Percentiles rank a stretch among this genome's conserved stretches.
Conservation (phyloP, 1,140 invertebrate genomes). For the Pseudachorutes palmiensis region DNA sequence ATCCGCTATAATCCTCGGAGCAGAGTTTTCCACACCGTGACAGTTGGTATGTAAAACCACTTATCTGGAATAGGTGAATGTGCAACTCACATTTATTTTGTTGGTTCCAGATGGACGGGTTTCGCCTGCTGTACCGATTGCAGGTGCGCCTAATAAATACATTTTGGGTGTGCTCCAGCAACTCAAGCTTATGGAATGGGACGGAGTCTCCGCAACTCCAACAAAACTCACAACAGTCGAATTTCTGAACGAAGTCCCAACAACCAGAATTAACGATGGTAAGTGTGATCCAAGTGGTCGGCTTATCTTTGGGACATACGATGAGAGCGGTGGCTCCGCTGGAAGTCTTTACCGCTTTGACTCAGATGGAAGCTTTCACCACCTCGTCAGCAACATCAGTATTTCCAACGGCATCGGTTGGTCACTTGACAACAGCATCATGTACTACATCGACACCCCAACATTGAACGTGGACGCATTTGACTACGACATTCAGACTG, state of each 20-base stretch:
- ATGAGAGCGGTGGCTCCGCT: neutral
- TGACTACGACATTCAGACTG: conserved; percentile 61
- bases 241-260: conserved; percentile 43
- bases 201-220: conserved; percentile 44
- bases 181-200: conserved; percentile 50
- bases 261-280: conserved; percentile 73
- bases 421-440: conserved; percentile 57
- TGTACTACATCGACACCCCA: conserved; percentile 68
- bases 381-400: conserved; percentile 44
- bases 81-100: neutral
- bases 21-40: conserved; percentile 42
- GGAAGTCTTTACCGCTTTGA: conserved; percentile 15
- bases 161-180: conserved; percentile 55
- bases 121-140: conserved; percentile 48
- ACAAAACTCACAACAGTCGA: conserved; percentile 55
- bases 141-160: conserved; percentile 52
- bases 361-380: neutral
- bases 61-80: neutral
- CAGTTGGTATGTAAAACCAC: neutral
- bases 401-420: conserved; percentile 77
- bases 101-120: conserved; percentile 33
- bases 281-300: conserved; percentile 72
- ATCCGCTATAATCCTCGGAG: conserved; percentile 51
- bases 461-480: conserved; percentile 58
- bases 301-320: conserved; percentile 15